Base-by-base conservation (phyloP, 2,113 vertebrate genomes). In the Larimichthys crocea region DNA sequence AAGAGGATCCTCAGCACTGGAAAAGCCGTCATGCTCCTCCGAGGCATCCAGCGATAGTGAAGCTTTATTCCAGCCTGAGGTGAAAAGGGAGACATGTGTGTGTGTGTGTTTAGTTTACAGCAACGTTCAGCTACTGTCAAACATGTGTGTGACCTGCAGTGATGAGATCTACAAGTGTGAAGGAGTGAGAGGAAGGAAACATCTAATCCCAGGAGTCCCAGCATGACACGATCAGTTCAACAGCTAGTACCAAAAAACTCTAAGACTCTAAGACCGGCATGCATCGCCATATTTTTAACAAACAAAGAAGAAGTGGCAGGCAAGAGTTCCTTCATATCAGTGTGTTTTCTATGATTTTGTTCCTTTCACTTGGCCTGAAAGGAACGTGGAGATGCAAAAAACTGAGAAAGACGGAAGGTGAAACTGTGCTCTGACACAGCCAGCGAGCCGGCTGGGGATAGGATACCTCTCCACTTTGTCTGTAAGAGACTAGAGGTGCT, bases 21-120 rank as follows among this genome's bases (percentile, higher is more conserved):
- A 99, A 92, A 98, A 99, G 52, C 96, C 97, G 0, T 98, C 97
- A 4, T 95, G 94, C 84, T 99, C 98, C 93, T 97, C 97, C 2
- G 97, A 97, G 16, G 94, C 96, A 60, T 98, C 97, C 59, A 96
- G 86, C 0, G 96, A 98, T 56, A 96, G 93, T 6, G 96, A 95
- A 0, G 96, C 82, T 91, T 97, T 99, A 85, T 95, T 95, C 97
- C 97, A 99, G 5, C 97, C 98, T 99, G 83, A 50, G 6, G 31
- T 61, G 69, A 62, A 62, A 15, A 82, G 8, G 35, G 11, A 48
- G 17, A 46, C 22, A 31, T 3, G 52, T n/a, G 46, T 57, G 52
- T n/a, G 46, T 57, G 74, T 3, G 52, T n/a, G 46, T 57, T 76
- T 7, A 75, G 52, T 68, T 72, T 26, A 74, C 16, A 22, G 17